phyloP scores from a whole-genome alignment of 2,797 vertebrate genomes.

The Busarellus nigricollis region DNA sequence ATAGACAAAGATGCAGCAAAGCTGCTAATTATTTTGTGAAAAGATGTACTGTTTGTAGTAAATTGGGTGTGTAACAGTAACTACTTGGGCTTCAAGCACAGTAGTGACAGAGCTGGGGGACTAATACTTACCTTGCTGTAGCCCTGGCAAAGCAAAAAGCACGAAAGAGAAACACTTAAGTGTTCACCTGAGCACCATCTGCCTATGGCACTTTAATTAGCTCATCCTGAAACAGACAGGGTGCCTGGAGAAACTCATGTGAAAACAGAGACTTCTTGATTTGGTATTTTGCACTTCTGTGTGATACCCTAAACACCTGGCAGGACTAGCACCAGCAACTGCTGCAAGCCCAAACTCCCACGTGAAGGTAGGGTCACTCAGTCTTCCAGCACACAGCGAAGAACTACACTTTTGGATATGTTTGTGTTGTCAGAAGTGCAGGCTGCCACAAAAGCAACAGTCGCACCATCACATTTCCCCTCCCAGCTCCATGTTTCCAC shows the following conservation, averaged over 20 bases:
- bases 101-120: not conserved
- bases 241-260: not conserved
- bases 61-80: not conserved
- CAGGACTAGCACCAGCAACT: not conserved
- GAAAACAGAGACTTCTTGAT: not conserved
- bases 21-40: not conserved
- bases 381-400: not conserved
- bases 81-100: not conserved
- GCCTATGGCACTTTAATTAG: not conserved
- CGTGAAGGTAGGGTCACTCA: not conserved
- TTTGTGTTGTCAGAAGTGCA: not conserved
- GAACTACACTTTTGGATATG: not conserved
- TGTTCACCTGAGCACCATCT: not conserved
- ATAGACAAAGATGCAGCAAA: not conserved
- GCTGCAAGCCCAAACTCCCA: not conserved
- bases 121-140: not conserved
- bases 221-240: not conserved
- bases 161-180: not conserved
- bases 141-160: not conserved
- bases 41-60: not conserved
- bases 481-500: not conserved
- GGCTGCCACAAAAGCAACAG: not conserved
- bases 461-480: not conserved
- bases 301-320: not conserved
- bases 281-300: not conserved